phyloP scores from a whole-genome alignment of 1,140 invertebrate species.

The Lordiphosa stackelbergi region DNA sequence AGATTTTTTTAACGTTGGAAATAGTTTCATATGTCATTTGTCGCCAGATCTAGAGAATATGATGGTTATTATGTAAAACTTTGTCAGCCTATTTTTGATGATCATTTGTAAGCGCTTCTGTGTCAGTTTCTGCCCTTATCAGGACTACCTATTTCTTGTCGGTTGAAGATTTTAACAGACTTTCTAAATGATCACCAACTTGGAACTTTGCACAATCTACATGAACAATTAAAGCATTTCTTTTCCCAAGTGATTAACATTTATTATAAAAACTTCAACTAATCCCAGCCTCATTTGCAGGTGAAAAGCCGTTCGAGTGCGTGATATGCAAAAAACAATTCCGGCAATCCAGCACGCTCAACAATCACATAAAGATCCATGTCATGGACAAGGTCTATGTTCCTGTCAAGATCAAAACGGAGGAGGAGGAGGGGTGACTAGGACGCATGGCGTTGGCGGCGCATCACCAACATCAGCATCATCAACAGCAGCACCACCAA shows the following conservation, averaged over 20 bases:
- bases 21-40: too few species aligned
- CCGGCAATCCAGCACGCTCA: constrained; percentile 76
- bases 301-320: constrained; percentile 77
- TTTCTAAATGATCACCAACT: too few species aligned
- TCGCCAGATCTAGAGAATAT: too few species aligned
- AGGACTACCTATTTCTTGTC: too few species aligned
- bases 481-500: constrained; percentile 47
- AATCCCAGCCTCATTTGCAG: constrained; percentile 46
- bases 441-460: constrained; percentile 74
- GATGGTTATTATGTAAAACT: too few species aligned
- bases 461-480: constrained; percentile 46
- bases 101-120: too few species aligned
- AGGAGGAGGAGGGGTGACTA: constrained; percentile 77
- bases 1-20: too few species aligned
- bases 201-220: not conserved
- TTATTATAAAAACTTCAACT: constrained; percentile 18
- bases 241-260: not conserved
- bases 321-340: constrained; percentile 77
- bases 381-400: constrained; percentile 77
- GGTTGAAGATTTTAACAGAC: too few species aligned
- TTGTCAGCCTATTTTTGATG: too few species aligned
- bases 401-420: constrained; percentile 76
- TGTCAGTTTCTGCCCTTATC: too few species aligned
- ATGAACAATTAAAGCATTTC: not conserved
- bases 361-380: constrained; percentile 77